These are phyloP conservation scores for Carassius carassius DNA, from an alignment of 2,113 vertebrate species.

Conservation along the genomic window DNA sequence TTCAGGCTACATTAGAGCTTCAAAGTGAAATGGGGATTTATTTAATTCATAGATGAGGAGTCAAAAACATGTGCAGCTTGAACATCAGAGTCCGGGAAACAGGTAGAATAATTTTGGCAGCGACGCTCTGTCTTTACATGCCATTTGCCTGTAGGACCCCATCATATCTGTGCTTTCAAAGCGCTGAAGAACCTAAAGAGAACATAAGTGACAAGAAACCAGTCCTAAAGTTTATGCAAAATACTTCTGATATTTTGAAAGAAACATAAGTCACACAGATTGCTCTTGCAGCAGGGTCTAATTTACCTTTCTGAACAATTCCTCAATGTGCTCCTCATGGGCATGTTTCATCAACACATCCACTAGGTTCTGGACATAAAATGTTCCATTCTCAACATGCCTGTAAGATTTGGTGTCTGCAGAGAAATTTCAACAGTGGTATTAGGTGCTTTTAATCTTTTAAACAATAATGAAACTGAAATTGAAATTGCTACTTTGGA, in stretches of 20 bases:
- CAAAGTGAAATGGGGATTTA: not conserved
- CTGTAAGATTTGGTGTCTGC: conserved; percentile 77
- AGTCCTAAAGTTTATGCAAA: not conserved
- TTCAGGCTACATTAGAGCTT: not conserved
- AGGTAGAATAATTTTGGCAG: conserved; percentile 77
- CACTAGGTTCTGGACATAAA: conserved; percentile 72
- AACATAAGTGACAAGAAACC: not conserved
- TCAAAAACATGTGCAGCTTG: not conserved
- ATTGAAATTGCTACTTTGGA: not conserved
- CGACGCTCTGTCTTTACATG: conserved; percentile 70
- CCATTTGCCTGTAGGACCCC: conserved; percentile 67
- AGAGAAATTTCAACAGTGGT: conserved; percentile 4
- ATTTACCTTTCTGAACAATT: conserved; percentile 78
- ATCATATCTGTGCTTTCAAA: conserved; percentile 59
- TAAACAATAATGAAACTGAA: not conserved
- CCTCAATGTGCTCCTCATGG: conserved; percentile 66
- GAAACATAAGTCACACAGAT: not conserved
- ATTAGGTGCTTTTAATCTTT: not conserved
- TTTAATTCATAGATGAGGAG: not conserved
- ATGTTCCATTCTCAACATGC: conserved; percentile 23
- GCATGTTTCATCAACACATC: conserved; percentile 63
- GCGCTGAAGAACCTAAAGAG: conserved; percentile 70
- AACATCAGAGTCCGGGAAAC: conserved; percentile 72
- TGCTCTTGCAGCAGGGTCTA: not conserved
- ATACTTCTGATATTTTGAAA: not conserved